These are phyloP conservation scores for Falco rusticolus DNA, from an alignment of 2,797 vertebrate genomes.

Conservation along the genomic window DNA sequence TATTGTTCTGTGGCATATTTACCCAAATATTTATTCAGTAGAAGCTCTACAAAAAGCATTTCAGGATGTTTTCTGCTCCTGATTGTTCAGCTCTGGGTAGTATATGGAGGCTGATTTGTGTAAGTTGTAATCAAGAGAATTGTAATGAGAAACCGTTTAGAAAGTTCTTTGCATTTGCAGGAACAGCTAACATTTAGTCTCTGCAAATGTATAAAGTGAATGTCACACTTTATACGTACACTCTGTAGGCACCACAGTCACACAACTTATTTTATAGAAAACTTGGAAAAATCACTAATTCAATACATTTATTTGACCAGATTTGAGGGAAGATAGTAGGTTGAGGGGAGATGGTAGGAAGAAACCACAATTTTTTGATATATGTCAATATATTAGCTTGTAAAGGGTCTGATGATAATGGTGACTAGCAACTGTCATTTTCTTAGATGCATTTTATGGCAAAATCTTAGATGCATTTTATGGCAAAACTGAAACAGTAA, in stretches of 20 bases:
- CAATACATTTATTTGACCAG: not conserved
- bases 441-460: too few species aligned
- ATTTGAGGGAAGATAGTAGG: not conserved
- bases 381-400: not conserved
- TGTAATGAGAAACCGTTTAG: not conserved
- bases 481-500: not conserved
- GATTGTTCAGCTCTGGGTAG: not conserved
- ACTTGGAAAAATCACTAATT: not conserved
- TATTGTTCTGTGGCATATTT: not conserved
- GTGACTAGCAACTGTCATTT: not conserved
- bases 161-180: not conserved
- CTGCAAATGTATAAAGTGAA: not conserved
- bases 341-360: not conserved
- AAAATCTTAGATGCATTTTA: not conserved
- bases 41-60: not conserved
- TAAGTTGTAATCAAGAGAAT: not conserved
- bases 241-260: not conserved
- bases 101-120: not conserved
- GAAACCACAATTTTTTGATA: not conserved
- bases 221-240: rapidly evolving
- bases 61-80: not conserved
- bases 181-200: not conserved
- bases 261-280: not conserved
- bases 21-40: not conserved
- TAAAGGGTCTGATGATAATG: not conserved